Base-by-base conservation (phyloP, 2,888 invertebrate genomes). In the Plagiodera versicolora region DNA sequence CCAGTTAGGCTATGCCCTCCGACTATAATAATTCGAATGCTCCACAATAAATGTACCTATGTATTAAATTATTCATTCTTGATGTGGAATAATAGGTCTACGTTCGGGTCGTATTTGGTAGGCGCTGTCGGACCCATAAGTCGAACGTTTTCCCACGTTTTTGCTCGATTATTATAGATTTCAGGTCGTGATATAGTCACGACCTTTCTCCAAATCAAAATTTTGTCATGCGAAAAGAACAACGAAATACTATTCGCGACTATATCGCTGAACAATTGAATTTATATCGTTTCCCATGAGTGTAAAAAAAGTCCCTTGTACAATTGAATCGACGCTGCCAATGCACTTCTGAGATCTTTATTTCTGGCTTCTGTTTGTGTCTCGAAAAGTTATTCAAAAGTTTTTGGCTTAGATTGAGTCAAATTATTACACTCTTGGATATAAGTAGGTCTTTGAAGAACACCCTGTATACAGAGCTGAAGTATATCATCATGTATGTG, bases 131-230 rank as follows among this genome's bases (percentile, higher is more conserved):
- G 67, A 63, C 50, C 56, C 56, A 47, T 62, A 65, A 61, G 48
- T 63, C 53, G 47, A 61, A 67, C 63, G 58, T 62, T 71, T 74
- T 74, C 73, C 74, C 74, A 73, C 73, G 73, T 73, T 74, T 73
- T 73, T 72, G 65, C 64, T 67, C 70, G 69, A 71, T 71, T 67
- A 69, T 70, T 71, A 70, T 67, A 69, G 72, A 73, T 74, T 73
- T 73, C 73, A 67, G 72, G 70, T 70, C 70, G 69, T 68, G 72
- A 72, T 32, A 39, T 73, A 74, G 73, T 72, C 70, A 70, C 70
- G 73, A 67, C 69, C 68, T 69, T 58, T 54, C 39, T 61, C 63
- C 58, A 55, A 55, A 64, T 60, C 61, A 54, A 55, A 65, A 63
- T 66, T 66, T 68, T 69, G 71, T 67, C 63, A 68, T 66, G 65